Percentiles rank a stretch among this genome's conserved stretches.
Conservation (phyloP, 2,797 vertebrate species). For the Urophycis tenuis region DNA sequence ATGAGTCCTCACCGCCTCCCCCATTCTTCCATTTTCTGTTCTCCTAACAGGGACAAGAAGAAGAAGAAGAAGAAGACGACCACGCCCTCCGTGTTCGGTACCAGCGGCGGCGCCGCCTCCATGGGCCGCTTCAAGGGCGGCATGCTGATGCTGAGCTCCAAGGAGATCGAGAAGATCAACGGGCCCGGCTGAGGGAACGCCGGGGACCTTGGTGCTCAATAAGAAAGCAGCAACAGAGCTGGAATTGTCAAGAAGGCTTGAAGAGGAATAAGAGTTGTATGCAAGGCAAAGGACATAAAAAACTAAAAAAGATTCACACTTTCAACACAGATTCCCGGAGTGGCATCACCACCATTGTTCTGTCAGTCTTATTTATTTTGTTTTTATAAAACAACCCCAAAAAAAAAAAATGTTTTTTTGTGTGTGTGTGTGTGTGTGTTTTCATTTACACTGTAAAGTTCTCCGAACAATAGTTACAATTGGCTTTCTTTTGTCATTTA, state of each 20-base stretch:
- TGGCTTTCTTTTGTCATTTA: conserved; percentile 57
- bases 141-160: conserved; percentile 79
- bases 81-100: conserved; percentile 54
- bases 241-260: neutral
- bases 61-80: conserved; percentile 25
- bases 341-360: neutral
- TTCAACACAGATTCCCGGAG: neutral
- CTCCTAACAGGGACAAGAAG: conserved; percentile 57
- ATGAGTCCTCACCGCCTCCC: neutral
- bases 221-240: neutral
- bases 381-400: conserved; percentile 56
- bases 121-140: conserved; percentile 91
- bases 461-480: conserved; percentile 41
- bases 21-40: neutral
- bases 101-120: conserved; percentile 56
- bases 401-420: conserved; percentile 27
- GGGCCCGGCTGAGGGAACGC: conserved; percentile 53
- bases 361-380: conserved; percentile 57
- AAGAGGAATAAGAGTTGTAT: neutral
- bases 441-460: conserved; percentile 5
- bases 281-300: neutral
- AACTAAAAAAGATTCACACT: neutral
- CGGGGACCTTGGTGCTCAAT: too few relatives aligned
- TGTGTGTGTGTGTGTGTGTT: too few relatives aligned
- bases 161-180: conserved; percentile 87